A percentile compares a stretch with the other conserved stretches of the same genome.
Conservation (phyloP, 2,113 vertebrate genomes). For the Charadrius vociferus region DNA sequence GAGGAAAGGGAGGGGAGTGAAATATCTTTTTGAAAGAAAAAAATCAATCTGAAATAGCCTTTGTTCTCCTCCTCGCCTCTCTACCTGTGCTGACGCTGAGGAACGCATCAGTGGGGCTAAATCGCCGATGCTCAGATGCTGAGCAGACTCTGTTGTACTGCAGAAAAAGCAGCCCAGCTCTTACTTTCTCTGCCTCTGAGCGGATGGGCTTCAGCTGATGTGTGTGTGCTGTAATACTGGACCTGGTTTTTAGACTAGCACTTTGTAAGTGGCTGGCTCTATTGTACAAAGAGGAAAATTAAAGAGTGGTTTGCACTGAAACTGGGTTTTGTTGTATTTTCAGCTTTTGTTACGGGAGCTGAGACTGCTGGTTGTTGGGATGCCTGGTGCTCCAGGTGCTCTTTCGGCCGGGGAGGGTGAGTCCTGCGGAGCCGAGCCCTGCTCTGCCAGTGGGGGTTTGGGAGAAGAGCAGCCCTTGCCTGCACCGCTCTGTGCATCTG, state of each 20-base stretch:
- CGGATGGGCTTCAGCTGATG: constrained; percentile 38
- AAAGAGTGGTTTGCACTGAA: constrained; percentile 72
- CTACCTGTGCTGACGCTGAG: neutral
- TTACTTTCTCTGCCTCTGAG: constrained; percentile 19
- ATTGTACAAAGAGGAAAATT: constrained; percentile 67
- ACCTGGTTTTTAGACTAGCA: constrained; percentile 63
- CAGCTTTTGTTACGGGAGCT: neutral
- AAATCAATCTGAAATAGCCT: neutral
- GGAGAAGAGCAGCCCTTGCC: neutral
- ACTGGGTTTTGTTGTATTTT: constrained; percentile 7
- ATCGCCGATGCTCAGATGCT: neutral
- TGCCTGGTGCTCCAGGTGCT: neutral
- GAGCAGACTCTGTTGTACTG: constrained; percentile 17
- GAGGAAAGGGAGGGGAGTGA: neutral
- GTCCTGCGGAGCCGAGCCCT: neutral
- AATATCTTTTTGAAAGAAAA: neutral
- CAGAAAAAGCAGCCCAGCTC: constrained; percentile 29
- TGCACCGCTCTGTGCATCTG: neutral
- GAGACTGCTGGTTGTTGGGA: neutral
- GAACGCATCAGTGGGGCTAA: neutral
- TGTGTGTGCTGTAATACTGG: constrained; percentile 61
- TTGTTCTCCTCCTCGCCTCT: neutral
- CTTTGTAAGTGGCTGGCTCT: constrained; percentile 71
- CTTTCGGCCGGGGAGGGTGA: neutral
- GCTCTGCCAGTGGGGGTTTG: neutral